Conservation (phyloP, 2,113 vertebrate species). For the Toxotes jaculatrix region DNA sequence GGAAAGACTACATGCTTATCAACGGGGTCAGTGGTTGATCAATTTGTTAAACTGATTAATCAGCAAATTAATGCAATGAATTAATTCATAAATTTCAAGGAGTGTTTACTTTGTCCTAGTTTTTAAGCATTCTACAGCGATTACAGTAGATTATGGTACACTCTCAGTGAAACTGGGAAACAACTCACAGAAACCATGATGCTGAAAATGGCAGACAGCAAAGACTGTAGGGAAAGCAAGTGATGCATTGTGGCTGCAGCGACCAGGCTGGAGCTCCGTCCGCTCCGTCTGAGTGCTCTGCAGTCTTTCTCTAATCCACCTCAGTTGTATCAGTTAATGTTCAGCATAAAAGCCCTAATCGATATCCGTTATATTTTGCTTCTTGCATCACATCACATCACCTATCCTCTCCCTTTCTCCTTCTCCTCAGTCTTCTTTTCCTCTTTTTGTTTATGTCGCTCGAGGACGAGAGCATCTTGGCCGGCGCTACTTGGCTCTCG, state of each 20-base stretch:
- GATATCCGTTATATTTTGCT: neutral
- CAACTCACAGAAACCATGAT: neutral
- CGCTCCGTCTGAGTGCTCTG: neutral
- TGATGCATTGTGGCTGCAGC: constrained; percentile 2
- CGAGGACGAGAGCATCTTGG: constrained; percentile 5
- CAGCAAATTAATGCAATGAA: neutral
- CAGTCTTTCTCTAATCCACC: neutral
- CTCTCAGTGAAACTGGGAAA: neutral
- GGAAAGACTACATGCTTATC: neutral
- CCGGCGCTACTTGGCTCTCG: neutral
- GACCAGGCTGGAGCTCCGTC: neutral
- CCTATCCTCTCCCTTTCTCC: neutral
- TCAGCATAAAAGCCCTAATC: neutral
- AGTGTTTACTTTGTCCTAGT: neutral
- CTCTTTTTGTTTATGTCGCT: neutral
- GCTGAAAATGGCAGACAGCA: constrained; percentile 9
- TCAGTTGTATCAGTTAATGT: neutral
- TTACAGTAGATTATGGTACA: neutral
- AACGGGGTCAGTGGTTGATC: neutral
- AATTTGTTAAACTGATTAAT: neutral
- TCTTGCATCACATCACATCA: neutral
- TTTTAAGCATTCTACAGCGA: neutral
- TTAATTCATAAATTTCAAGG: too few species aligned
- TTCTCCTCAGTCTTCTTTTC: neutral
- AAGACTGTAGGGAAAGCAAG: neutral